Evolutionary conservation across 2,888 invertebrate genomes (phyloP).

Genomic region (Eumacrocentrus americanus): DNA sequence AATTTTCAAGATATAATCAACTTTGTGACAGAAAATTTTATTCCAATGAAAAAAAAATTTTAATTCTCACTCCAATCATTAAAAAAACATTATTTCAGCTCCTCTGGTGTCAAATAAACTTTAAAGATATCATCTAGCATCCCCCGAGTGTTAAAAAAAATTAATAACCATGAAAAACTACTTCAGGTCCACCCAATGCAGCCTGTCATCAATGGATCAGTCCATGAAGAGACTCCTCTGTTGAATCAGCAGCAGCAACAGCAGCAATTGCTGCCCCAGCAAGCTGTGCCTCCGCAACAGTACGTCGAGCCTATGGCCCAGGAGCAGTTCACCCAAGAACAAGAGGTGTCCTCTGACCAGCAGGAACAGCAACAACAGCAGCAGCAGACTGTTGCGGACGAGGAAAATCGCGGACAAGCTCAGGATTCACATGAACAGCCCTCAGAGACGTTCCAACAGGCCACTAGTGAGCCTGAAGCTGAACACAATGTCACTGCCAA

Average conservation of each 20-base stretch:
- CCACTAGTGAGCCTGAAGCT: slow-evolving; percentile 54
- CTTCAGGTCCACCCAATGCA: slow-evolving; percentile 55
- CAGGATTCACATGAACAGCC: slow-evolving; percentile 54
- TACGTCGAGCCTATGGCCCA: slow-evolving; percentile 49
- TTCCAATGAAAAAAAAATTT: neutral
- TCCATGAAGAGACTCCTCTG: slow-evolving; percentile 57
- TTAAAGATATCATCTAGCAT: too few relatives aligned
- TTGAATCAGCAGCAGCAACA: slow-evolving; percentile 54
- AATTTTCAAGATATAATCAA: too few relatives aligned
- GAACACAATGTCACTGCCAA: slow-evolving; percentile 60
- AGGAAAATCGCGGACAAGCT: slow-evolving; percentile 49
- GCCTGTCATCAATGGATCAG: slow-evolving; percentile 57
- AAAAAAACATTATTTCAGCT: too few relatives aligned
- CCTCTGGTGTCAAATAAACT: too few relatives aligned
- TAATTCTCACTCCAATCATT: neutral
- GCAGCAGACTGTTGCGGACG: slow-evolving; percentile 41
- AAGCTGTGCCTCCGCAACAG: slow-evolving; percentile 42
- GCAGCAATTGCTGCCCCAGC: slow-evolving; percentile 47
- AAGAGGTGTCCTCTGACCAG: slow-evolving; percentile 42
- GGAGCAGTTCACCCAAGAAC: slow-evolving; percentile 55
- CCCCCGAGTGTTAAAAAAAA: too few relatives aligned
- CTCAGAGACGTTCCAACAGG: slow-evolving; percentile 46
- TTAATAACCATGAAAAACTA: too few relatives aligned
- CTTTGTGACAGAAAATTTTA: neutral
- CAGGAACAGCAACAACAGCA: slow-evolving; percentile 40